Evolutionary conservation across 2,888 invertebrate genomes (phyloP).

Genomic region (Neoitamus cyanurus): DNA sequence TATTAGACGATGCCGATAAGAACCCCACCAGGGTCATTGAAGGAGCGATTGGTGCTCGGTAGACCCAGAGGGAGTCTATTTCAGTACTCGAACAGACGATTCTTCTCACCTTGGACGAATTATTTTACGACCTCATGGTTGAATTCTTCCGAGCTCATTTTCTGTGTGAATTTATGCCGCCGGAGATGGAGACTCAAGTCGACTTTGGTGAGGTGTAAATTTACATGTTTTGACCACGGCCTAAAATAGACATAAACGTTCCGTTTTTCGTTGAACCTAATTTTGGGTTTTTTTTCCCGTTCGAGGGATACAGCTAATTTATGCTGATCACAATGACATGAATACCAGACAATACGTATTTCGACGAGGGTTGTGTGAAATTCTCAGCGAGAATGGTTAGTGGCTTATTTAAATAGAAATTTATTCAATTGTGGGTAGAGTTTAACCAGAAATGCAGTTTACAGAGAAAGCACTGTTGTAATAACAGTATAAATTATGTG

Average conservation of each 20-base stretch:
- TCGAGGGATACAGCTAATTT: slow-evolving; percentile 35
- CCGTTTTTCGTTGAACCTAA: neutral
- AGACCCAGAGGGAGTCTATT: slow-evolving; percentile 30
- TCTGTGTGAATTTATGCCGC: slow-evolving; percentile 29
- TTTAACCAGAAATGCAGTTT: neutral
- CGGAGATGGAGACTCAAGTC: neutral
- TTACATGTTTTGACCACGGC: slow-evolving; percentile 37
- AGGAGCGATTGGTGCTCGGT: neutral
- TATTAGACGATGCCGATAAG: slow-evolving; percentile 30
- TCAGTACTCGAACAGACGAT: slow-evolving; percentile 22
- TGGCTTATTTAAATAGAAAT: neutral
- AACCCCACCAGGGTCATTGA: neutral
- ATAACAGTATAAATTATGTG: neutral
- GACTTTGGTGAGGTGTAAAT: slow-evolving; percentile 37
- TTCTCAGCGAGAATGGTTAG: neutral
- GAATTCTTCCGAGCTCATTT: slow-evolving; percentile 26
- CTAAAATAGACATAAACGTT: slow-evolving; percentile 41
- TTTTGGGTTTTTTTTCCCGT: neutral
- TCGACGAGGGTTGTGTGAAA: neutral
- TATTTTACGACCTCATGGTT: slow-evolving; percentile 39
- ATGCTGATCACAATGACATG: neutral
- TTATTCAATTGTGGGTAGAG: neutral
- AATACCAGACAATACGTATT: neutral
- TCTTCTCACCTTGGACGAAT: slow-evolving; percentile 40
- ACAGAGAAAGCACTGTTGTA: neutral